Conservation (phyloP, 2,113 vertebrate species). For the Burhinus bistriatus region DNA sequence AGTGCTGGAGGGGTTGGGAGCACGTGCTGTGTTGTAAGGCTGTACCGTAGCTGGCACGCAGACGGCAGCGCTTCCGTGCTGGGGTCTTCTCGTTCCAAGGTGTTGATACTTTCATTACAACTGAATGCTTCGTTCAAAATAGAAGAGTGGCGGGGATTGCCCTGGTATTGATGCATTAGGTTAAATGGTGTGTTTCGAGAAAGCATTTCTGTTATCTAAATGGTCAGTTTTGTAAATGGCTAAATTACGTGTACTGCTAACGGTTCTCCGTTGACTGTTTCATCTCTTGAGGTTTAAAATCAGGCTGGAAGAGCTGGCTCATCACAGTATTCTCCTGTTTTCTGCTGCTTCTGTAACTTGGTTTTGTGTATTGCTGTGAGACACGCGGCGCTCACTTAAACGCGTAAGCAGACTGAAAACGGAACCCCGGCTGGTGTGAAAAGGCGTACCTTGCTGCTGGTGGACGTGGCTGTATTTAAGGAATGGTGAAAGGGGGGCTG, state of each 20-base stretch:
- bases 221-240: background rate
- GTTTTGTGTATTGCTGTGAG: background rate
- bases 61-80: background rate
- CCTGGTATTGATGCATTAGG: background rate
- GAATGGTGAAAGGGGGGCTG: background rate
- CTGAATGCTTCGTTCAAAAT: background rate
- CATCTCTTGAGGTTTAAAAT: background rate
- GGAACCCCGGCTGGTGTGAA: background rate
- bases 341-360: background rate
- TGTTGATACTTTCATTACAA: slow-evolving; percentile 19
- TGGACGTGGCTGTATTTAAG: background rate
- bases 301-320: background rate
- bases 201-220: background rate
- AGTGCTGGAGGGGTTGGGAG: background rate
- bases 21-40: background rate
- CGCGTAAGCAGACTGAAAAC: background rate
- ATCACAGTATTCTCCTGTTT: background rate
- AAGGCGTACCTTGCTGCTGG: background rate
- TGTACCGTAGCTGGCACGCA: background rate
- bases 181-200: background rate
- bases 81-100: slow-evolving; percentile 42
- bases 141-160: background rate
- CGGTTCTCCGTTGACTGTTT: background rate
- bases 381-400: background rate
- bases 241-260: background rate